phyloP scores from a whole-genome alignment of 2,888 invertebrate genomes.

The Alcis repandata region DNA sequence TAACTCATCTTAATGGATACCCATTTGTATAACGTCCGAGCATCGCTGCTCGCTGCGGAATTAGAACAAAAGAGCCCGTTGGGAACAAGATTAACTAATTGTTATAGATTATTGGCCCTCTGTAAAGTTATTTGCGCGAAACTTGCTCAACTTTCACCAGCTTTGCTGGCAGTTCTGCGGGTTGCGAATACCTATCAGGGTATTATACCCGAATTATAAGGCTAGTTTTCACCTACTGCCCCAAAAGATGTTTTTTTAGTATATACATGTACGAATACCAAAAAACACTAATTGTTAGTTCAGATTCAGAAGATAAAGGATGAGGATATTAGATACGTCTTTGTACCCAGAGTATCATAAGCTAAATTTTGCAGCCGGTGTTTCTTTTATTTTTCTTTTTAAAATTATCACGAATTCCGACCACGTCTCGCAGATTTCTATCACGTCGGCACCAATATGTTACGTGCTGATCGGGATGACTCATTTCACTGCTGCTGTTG shows the following conservation, averaged over 20 bases:
- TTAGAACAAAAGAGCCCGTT: constrained; percentile 13
- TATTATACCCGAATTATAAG: too few species aligned
- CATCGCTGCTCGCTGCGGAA: constrained; percentile 8
- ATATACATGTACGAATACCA: too few species aligned
- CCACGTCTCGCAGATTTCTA: constrained; percentile 1
- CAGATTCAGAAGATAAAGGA: too few species aligned
- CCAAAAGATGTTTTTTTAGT: too few species aligned
- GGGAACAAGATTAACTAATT: background rate
- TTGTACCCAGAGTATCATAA: too few species aligned
- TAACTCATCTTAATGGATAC: constrained; percentile 20
- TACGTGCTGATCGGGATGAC: background rate
- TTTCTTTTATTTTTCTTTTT: too few species aligned
- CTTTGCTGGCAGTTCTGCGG: background rate
- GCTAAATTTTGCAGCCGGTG: too few species aligned
- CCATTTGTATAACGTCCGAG: constrained; percentile 14
- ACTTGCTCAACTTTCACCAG: background rate
- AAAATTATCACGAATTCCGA: constrained; percentile 1
- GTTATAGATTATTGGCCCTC: constrained; percentile 10
- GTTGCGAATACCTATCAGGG: too few species aligned
- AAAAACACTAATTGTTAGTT: too few species aligned
- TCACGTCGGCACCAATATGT: constrained; percentile 13
- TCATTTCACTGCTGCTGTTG: background rate
- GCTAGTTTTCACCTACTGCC: too few species aligned
- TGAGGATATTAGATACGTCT: too few species aligned
- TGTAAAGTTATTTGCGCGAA: too few species aligned